A percentile compares a stretch with the other conserved stretches of the same genome.
Conservation (phyloP, 2,888 invertebrate species). For the Eristalis arbustorum region DNA sequence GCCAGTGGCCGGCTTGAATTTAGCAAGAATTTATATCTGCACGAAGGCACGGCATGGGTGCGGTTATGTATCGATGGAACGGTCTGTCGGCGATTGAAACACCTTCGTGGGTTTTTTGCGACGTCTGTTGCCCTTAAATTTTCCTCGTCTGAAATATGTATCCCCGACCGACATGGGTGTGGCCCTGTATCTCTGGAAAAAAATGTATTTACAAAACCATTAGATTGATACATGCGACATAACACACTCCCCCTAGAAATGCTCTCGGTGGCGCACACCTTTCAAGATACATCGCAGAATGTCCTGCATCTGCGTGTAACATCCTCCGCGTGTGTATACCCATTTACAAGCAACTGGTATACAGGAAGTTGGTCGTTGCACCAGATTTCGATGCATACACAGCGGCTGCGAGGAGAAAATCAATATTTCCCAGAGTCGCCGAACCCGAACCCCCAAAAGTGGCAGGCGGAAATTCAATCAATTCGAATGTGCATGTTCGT, state of each 20-base stretch:
- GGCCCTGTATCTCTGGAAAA: background rate
- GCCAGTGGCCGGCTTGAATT: too few relatives aligned
- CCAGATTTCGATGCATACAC: background rate
- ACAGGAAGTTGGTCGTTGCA: background rate
- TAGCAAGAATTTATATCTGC: too few relatives aligned
- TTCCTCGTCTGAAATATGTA: background rate
- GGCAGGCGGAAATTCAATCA: background rate
- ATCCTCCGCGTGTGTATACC: background rate
- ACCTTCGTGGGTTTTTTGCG: background rate
- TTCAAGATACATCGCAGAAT: background rate
- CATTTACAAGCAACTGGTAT: slow-evolving; percentile 49
- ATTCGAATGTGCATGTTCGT: background rate
- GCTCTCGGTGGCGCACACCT: background rate
- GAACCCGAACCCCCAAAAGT: background rate
- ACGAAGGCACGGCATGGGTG: background rate
- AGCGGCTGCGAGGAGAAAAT: slow-evolving; percentile 30
- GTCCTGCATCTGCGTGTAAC: slow-evolving; percentile 59
- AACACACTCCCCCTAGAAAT: background rate
- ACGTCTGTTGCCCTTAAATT: background rate
- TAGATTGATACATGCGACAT: background rate
- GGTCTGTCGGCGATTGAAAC: background rate
- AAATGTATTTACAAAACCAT: background rate
- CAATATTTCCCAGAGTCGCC: slow-evolving; percentile 36
- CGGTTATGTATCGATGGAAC: background rate
- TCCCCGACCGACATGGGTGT: background rate